Evolutionary conservation across 1,140 invertebrate genomes (phyloP).

Genomic region (Ctenoplectra terminalis): DNA sequence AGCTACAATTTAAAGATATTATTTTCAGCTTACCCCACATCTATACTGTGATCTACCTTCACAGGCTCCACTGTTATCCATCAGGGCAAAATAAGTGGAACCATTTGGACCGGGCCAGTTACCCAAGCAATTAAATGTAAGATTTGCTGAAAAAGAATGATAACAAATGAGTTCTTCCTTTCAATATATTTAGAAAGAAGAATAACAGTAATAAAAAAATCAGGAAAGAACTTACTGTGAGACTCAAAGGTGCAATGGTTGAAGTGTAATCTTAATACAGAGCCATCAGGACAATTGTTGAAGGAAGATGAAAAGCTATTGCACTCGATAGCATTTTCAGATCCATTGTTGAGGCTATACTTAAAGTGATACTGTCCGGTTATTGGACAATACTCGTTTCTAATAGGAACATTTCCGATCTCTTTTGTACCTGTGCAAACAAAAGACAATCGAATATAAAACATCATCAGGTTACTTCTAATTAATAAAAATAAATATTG

Average conservation of each 20-base stretch:
- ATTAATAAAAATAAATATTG: too few species aligned
- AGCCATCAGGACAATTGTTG: slow-evolving; percentile 87
- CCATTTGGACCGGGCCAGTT: slow-evolving; percentile 85
- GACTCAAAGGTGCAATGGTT: slow-evolving; percentile 84
- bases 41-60: slow-evolving; percentile 85
- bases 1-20: not conserved
- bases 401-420: slow-evolving; percentile 80
- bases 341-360: slow-evolving; percentile 84
- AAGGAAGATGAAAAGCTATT: slow-evolving; percentile 84
- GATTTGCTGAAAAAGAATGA: slow-evolving; percentile 79
- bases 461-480: not conserved
- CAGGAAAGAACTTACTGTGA: slow-evolving; percentile 79
- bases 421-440: slow-evolving; percentile 83
- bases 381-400: slow-evolving; percentile 87
- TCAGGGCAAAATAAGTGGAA: slow-evolving; percentile 86
- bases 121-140: slow-evolving; percentile 87
- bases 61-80: slow-evolving; percentile 83
- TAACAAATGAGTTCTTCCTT: not conserved
- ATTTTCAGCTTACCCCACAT: slow-evolving; percentile 85
- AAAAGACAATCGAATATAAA: slow-evolving; percentile 12
- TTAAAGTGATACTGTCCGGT: slow-evolving; percentile 86
- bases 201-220: not conserved
- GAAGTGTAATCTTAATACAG: slow-evolving; percentile 85
- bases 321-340: slow-evolving; percentile 83
- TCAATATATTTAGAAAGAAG: not conserved